A percentile compares a stretch with the other conserved stretches of the same genome.
These are phyloP conservation scores for Puffinus mauretanicus DNA, from an alignment of 2,113 vertebrate genomes.

Conservation along the genomic window DNA sequence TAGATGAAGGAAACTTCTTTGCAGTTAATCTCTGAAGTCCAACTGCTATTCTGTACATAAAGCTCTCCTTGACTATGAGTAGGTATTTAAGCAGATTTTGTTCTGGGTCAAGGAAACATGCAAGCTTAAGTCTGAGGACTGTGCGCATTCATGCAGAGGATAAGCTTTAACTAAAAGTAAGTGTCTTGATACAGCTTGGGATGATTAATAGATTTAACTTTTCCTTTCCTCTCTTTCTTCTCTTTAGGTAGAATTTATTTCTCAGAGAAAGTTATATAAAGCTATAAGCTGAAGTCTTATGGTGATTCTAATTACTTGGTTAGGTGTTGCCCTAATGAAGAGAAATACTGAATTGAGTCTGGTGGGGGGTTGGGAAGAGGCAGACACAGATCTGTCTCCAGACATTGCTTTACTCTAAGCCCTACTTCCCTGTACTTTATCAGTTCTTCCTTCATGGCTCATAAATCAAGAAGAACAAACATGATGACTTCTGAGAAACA, in stretches of 20 bases:
- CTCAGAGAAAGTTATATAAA: not conserved
- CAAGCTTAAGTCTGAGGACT: not conserved
- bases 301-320: not conserved
- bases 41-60: not conserved
- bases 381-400: not conserved
- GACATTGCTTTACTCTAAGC: not conserved
- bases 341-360: not conserved
- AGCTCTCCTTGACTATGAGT: not conserved
- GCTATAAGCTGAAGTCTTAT: not conserved
- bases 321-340: not conserved
- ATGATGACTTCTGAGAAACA: not conserved
- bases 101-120: not conserved
- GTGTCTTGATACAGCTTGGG: not conserved
- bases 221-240: not conserved
- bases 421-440: not conserved
- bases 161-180: not conserved
- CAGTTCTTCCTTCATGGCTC: not conserved
- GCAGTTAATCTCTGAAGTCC: constrained; percentile 2
- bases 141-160: not conserved
- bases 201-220: not conserved
- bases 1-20: constrained; percentile 17
- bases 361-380: rapidly evolving
- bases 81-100: not conserved
- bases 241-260: not conserved
- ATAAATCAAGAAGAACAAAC: not conserved